Evolutionary conservation across 2,888 invertebrate species (phyloP), one percentile per base, ranked within the genome.

Genomic region (Diogma glabrata): DNA sequence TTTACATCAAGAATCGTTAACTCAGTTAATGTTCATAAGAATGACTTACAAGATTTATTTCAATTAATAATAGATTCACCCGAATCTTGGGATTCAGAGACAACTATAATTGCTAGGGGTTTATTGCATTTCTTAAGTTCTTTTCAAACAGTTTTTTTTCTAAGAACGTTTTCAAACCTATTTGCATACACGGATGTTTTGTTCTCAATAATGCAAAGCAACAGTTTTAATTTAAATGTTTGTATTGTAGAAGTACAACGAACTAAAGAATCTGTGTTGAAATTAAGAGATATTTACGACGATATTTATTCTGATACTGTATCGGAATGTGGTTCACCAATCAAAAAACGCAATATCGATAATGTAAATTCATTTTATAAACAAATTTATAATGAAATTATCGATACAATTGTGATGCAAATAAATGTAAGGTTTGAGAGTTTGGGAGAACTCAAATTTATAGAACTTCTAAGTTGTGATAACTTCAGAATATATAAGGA

Each of bases 1-100:
- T 56, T 53, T 17, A 50, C 51, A 26, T 52, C 52, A 4, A 22
- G 51, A 7, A 23, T 57, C 4, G 53, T 55, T 8, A 46, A 50
- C 17, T 55, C 53, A 17, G 48, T 58, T 14, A 49, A 22, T n/a
- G 47, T 54, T 17, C 10, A 24, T 20, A 20, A 24, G 14, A 26
- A 28, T 19, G 23, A 8, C 6, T 30, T 47, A 3, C 30, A 30
- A 30, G 9, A 30, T 30, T 14, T 30, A n/a, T 30, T 30, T 14
- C 30, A 30, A 14, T n/a, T n/a, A 12, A 30, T 30, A 30, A 30
- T 30, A 30, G 30, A 30, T 30, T 30, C 30, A 30, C 30, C 30
- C 14, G 30, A 30, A 30, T 12, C 12, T 5, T 30, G 30, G 30
- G 30, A 30, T 14, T 30, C 30, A 30, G 30, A 38, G 19, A 38